Percentiles rank a stretch among this genome's conserved stretches.
phyloP scores from a whole-genome alignment of 2,113 vertebrate genomes.

The Zosterops lateralis region DNA sequence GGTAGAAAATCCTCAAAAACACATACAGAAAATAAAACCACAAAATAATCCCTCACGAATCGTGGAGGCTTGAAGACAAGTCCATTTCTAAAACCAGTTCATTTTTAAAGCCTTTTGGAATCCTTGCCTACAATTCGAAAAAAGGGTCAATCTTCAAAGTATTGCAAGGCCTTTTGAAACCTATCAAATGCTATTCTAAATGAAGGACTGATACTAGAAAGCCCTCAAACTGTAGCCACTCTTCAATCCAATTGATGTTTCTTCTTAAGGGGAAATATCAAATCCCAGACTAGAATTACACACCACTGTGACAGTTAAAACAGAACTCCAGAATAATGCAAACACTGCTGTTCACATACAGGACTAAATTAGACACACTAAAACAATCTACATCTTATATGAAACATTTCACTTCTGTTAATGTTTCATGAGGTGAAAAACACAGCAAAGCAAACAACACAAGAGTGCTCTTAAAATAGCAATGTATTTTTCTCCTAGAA shows the following conservation, averaged over 20 bases:
- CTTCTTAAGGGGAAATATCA: not conserved
- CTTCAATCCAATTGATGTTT: not conserved
- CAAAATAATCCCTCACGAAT: not conserved
- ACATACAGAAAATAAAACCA: not conserved
- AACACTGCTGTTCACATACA: not conserved
- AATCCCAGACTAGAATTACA: not conserved
- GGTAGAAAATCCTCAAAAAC: not conserved
- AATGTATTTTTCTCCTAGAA: not conserved
- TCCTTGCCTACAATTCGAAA: not conserved
- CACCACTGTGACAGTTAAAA: not conserved
- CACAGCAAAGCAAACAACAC: not conserved
- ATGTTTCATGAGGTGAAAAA: not conserved
- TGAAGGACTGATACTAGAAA: not conserved
- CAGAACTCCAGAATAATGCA: not conserved
- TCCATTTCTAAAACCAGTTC: not conserved
- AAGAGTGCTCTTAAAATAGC: not conserved
- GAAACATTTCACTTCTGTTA: not conserved
- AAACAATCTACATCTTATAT: conserved; percentile 16
- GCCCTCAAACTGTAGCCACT: not conserved
- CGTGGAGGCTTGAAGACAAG: not conserved
- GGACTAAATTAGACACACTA: not conserved
- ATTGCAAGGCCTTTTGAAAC: not conserved
- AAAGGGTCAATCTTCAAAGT: not conserved
- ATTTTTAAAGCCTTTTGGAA: not conserved
- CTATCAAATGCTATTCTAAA: not conserved